Conservation (phyloP, 1,140 invertebrate genomes). For the Musca domestica region DNA sequence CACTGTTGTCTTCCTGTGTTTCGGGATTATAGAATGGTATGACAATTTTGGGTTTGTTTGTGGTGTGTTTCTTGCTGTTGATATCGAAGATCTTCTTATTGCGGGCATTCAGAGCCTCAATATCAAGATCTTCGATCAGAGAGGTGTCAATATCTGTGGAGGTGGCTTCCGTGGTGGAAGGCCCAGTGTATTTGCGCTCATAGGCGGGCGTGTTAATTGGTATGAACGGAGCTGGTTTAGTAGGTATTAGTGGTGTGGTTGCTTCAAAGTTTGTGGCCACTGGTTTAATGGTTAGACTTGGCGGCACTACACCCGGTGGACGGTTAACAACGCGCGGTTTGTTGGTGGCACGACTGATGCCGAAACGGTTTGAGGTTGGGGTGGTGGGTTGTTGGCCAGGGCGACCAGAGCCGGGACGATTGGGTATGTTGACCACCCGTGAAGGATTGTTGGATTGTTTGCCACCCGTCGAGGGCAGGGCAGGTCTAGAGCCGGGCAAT, state of each 20-base stretch:
- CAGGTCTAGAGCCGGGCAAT: slow-evolving; percentile 38
- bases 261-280: slow-evolving; percentile 43
- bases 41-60: slow-evolving; percentile 42
- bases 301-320: slow-evolving; percentile 37
- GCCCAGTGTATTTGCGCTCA: slow-evolving; percentile 48
- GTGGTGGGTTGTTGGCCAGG: neutral
- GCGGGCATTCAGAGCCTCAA: slow-evolving; percentile 55
- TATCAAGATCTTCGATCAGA: slow-evolving; percentile 52
- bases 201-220: slow-evolving; percentile 46
- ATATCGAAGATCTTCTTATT: slow-evolving; percentile 59
- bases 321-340: slow-evolving; percentile 45
- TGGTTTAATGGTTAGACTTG: slow-evolving; percentile 40
- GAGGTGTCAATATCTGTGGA: slow-evolving; percentile 30
- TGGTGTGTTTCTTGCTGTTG: slow-evolving; percentile 51
- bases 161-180: slow-evolving; percentile 40
- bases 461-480: slow-evolving; percentile 26
- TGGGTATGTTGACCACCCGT: neutral
- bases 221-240: slow-evolving; percentile 48
- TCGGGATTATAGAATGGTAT: neutral
- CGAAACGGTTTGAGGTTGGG: slow-evolving; percentile 33
- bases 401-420: slow-evolving; percentile 25
- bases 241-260: slow-evolving; percentile 39
- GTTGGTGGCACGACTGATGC: slow-evolving; percentile 31
- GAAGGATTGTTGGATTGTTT: slow-evolving; percentile 41
- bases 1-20: neutral